Percentiles rank a stretch among this genome's conserved stretches.
These are phyloP conservation scores for Podiceps cristatus DNA, from an alignment of 2,113 vertebrate species.

Conservation along the genomic window DNA sequence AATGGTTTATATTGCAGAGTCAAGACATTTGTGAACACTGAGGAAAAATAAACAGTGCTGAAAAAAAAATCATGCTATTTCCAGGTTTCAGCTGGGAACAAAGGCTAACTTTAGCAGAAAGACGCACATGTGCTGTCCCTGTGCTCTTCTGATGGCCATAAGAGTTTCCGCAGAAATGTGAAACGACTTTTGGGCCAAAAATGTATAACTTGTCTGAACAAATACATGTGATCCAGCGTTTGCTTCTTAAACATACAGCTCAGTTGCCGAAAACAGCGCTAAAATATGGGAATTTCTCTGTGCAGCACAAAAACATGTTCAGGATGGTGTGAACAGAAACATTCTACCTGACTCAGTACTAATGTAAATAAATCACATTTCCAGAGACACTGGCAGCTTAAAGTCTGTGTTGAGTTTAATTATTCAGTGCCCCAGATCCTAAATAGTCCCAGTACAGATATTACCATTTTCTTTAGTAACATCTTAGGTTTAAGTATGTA, in stretches of 20 bases:
- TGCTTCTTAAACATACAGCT: background rate
- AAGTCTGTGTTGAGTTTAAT: background rate
- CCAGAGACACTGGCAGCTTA: background rate
- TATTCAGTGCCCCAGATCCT: background rate
- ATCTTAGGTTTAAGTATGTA: background rate
- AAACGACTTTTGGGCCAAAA: background rate
- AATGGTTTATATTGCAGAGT: background rate
- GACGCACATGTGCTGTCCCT: background rate
- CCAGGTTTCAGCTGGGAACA: background rate
- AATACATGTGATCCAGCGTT: background rate
- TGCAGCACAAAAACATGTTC: background rate
- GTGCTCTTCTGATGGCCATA: background rate
- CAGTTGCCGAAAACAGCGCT: background rate
- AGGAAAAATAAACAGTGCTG: background rate
- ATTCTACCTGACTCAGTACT: background rate
- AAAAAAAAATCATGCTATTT: background rate
- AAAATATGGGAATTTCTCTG: background rate
- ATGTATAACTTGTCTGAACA: background rate
- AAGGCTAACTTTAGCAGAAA: background rate
- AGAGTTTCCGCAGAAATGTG: background rate
- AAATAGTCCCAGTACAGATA: background rate
- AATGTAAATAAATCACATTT: background rate
- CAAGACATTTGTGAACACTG: background rate
- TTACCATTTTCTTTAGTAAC: background rate
- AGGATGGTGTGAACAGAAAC: background rate